Evolutionary conservation across 2,797 vertebrate species (phyloP).

Genomic region (Acomys russatus): DNA sequence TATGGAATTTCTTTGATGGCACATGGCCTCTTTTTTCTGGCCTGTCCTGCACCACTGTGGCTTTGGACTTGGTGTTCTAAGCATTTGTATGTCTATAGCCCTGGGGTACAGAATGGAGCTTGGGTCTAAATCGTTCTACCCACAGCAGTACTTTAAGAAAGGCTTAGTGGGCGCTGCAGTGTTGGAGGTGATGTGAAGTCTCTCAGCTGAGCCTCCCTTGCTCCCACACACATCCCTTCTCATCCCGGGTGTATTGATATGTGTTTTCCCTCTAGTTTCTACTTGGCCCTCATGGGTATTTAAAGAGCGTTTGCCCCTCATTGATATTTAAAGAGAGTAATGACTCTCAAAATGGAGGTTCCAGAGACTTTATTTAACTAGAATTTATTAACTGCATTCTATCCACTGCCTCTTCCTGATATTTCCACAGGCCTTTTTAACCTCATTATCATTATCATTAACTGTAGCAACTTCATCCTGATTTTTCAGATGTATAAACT

Average conservation of each 20-base stretch:
- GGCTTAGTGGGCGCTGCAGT: neutral
- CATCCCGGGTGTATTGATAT: rapidly evolving
- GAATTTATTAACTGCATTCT: neutral
- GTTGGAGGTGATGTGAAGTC: neutral
- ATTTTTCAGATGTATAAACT: neutral
- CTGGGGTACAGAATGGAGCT: neutral
- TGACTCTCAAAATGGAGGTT: neutral
- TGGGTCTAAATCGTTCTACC: neutral
- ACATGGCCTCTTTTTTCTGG: neutral
- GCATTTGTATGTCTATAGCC: too few relatives aligned
- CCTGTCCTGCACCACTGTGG: neutral
- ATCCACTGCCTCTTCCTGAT: neutral
- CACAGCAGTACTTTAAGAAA: neutral
- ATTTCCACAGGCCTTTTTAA: neutral
- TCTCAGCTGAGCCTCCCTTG: neutral
- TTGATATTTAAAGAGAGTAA: neutral
- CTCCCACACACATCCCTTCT: neutral
- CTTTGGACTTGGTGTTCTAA: neutral
- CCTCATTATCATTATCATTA: neutral
- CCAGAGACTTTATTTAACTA: neutral
- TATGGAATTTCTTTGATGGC: neutral
- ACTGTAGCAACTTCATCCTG: neutral
- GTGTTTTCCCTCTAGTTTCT: neutral
- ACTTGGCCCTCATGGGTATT: neutral
- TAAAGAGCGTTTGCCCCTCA: neutral